Percentiles rank a stretch among this genome's conserved stretches.
phyloP scores from a whole-genome alignment of 1,140 invertebrate genomes.

The Bilobella aurantiaca region DNA sequence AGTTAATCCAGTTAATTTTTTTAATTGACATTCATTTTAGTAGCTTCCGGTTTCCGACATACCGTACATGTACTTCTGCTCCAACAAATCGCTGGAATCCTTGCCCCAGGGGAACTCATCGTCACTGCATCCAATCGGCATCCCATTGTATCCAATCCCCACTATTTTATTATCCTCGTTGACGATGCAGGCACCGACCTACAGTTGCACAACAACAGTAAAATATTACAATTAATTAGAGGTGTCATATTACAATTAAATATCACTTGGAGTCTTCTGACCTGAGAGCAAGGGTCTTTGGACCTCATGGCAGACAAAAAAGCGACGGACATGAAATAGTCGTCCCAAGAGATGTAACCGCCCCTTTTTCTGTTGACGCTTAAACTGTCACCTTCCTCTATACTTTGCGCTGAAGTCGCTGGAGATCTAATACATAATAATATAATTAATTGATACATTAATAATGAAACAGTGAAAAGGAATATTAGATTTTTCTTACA shows the following conservation, averaged over 20 bases:
- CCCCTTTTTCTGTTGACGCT: too few species aligned
- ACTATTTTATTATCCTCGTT: constrained; percentile 81
- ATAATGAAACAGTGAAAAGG: too few species aligned
- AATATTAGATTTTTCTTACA: too few species aligned
- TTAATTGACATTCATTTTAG: constrained; percentile 6
- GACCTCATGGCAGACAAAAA: constrained; percentile 76
- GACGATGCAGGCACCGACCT: constrained; percentile 85
- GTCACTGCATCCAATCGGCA: constrained; percentile 78
- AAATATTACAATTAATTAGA: background rate
- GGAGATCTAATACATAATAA: too few species aligned
- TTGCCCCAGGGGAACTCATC: constrained; percentile 79
- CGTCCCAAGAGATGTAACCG: constrained; percentile 64
- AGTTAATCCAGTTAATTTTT: background rate
- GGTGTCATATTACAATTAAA: background rate
- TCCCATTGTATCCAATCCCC: constrained; percentile 90
- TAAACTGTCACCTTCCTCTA: too few species aligned
- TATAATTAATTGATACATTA: too few species aligned
- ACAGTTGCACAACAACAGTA: constrained; percentile 3
- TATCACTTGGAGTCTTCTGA: constrained; percentile 22
- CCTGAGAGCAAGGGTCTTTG: constrained; percentile 83
- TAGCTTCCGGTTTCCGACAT: too few species aligned
- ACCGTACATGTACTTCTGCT: constrained; percentile 80
- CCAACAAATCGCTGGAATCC: constrained; percentile 46
- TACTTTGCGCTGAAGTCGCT: too few species aligned
- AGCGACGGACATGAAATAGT: constrained; percentile 87